Base-by-base conservation (phyloP, 1,140 invertebrate genomes). In the Drosophila sp. region DNA sequence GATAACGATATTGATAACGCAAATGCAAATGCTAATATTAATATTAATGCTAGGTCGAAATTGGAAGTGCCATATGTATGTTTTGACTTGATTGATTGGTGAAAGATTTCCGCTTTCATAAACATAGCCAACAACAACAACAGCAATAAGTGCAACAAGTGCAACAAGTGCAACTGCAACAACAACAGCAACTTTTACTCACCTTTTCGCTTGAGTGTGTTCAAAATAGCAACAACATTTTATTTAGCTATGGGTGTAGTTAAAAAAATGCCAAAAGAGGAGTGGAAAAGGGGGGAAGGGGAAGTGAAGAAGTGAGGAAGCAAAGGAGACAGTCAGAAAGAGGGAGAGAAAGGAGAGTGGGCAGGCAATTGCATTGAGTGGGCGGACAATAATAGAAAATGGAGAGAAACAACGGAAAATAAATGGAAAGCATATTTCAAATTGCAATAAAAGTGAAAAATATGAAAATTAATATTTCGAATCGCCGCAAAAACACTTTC, bases 31-130 rank as follows among this genome's bases (percentile, higher is more conserved):
- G 32, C 32, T 29, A 11, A 53, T 36, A 2, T n/a, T 32, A 13
- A 46, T 46, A 21, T 27, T 16, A 32, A 27, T 45, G 29, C 14
- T 21, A 9, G 27, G 11, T 29, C 9, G 16, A 58, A 58, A 43
- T 54, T 36, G 16, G 38, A 36, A 48, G 40, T 51, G 48, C 13
- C 66, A 54, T 36, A 78, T 64, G 64, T 67, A 71, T 63, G 71
- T 48, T 58, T 70, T 78, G 50, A 5, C 32, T 29, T 53, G 78
- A 86, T 87, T 87, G 82, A 86, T 87, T 76, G 78, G 78, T 70
- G 78, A 78, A 87, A 87, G 72, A 81, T 86, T 86, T 86, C 82
- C 82, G 82, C 82, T 86, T 86, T 86, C 82, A 78, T 86, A 86
- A 86, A 67, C 66, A 43, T 73, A 73, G 66, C 36, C 62, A 75